Base-by-base conservation (phyloP, 2,797 vertebrate species). In the Fistularia tabacaria region DNA sequence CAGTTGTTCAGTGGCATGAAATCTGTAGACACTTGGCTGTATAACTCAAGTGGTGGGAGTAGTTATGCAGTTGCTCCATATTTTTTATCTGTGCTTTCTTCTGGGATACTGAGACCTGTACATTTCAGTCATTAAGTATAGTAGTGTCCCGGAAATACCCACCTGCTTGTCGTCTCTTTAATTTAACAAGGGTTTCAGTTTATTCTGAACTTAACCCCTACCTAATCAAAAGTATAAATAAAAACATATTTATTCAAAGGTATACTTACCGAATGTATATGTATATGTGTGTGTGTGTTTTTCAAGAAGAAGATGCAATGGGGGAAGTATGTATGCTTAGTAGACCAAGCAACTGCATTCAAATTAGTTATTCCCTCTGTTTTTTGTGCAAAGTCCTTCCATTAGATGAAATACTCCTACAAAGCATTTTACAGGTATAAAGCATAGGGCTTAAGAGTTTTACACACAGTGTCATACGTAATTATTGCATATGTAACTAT, bases 41-140 rank as follows among this genome's bases (percentile, higher is more conserved):
- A 57, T 64, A 68, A 68, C 81, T 80, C 72, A 62, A 61, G 52
- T 65, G 56, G 67, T 71, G 67, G 72, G 76, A 79, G 73, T 85
- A 89, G 90, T 90, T 86, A 87, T 80, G 70, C 75, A 57, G 69
- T 41, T 54, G 63, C 76, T 76, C 61, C 79, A 57, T 79, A 76
- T 83, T 77, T 83, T 77, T 73, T 79, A 78, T 86, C 80, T 79
- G 67, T 57, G 51, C 44, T 10, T 52, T 79, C 85, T 73, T 76
- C 53, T 40, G 77, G 79, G 86, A 87, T 54, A 36, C 54, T 9
- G 46, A 49, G 49, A 38, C 67, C 62, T 89, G 85, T 86, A 64
- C 76, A 87, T 89, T 87, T 90, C 79, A 86, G 87, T 83, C 72
- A 86, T 76, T 63, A 73, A 76, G 71, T 91, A 82, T 84, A 87